Evolutionary conservation across 2,113 vertebrate species (phyloP), one percentile per base, ranked within the genome.

Genomic region (Sinocyclocheilus maitianheensis): DNA sequence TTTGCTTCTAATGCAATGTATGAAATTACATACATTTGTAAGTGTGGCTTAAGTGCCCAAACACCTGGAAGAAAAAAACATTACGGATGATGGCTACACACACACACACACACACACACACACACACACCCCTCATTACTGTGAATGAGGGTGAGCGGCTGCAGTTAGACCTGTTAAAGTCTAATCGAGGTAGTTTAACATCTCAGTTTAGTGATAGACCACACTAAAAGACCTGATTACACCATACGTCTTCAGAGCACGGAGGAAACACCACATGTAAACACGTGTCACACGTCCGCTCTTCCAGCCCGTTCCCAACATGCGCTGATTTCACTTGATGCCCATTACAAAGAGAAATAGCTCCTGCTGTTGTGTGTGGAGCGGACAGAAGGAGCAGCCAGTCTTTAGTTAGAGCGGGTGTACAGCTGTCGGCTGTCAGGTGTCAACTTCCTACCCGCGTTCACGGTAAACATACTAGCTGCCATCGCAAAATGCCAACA

Each of bases 221-320:
- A 51, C 22, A 65, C 77, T 81, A 86, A 88, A 85, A 88, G 67
- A 67, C 87, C 79, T 43, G 67, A 85, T 87, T 87, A 87, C 46
- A 55, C 80, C 86, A 85, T 84, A 87, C 48, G 34, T 87, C 84
- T 81, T 80, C 46, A 67, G 74, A 79, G 81, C 53, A 37, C 30
- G 69, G 71, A 60, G 48, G 74, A 53, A 77, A 79, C 34, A 69
- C 69, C 26, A 78, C n/a, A 65, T 4, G 16, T 40, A 83, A 74
- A 69, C 37, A 62, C 1, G 20, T 83, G 81, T 22, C 69, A 78
- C 87, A 84, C 58, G 43, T 6, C 18, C 22, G 34, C 74, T 76
- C 72, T 18, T 58, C 80, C 55, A 43, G 78, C n/a, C 24, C 22
- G 26, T 75, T 86, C 79, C 8, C 75, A 40, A 62, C 74, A 71